Evolutionary conservation across 2,888 invertebrate genomes (phyloP).

Genomic region (Dinocampus coccinellae): DNA sequence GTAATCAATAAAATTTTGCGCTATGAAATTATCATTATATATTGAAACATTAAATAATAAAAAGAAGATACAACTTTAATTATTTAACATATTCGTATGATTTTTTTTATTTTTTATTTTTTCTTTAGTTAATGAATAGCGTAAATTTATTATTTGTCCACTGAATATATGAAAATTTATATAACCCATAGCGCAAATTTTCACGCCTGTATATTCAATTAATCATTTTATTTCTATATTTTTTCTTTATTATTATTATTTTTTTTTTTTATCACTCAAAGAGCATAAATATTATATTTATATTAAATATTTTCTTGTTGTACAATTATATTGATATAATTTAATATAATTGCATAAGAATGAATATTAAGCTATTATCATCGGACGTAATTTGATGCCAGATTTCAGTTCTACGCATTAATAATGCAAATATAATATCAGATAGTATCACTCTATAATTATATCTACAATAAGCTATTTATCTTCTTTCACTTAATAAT

Average conservation of each 20-base stretch:
- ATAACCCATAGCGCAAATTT: neutral
- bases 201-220: too few species aligned
- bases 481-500: neutral
- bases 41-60: neutral
- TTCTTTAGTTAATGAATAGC: too few species aligned
- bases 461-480: neutral
- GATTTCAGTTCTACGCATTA: conserved; percentile 3
- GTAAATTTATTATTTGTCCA: too few species aligned
- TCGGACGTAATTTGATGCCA: neutral
- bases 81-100: too few species aligned
- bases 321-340: neutral
- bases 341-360: neutral
- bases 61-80: too few species aligned
- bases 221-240: too few species aligned
- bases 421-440: neutral
- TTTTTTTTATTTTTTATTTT: neutral
- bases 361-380: neutral
- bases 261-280: neutral
- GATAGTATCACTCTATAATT: neutral
- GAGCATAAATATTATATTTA: neutral
- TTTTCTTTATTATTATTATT: neutral
- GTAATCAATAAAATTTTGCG: neutral
- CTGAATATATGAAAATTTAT: neutral
- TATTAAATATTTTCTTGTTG: neutral
- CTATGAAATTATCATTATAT: neutral